A percentile compares a stretch with the other conserved stretches of the same genome.
These are phyloP conservation scores for Aphelenchoides besseyi DNA, from an alignment of 1,140 invertebrate genomes.

Conservation along the genomic window DNA sequence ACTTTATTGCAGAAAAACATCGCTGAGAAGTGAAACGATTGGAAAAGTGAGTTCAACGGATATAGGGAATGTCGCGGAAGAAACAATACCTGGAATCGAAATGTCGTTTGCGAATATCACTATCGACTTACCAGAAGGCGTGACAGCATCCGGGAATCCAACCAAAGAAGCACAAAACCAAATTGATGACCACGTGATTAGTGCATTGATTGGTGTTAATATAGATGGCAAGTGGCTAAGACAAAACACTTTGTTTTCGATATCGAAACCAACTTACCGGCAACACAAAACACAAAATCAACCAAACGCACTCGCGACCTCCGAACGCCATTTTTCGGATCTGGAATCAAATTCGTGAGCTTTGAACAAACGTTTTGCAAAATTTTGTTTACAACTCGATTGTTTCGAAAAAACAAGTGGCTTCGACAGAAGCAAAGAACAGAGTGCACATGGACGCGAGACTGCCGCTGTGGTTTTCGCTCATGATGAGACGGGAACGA, in stretches of 20 bases:
- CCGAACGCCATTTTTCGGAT: not conserved
- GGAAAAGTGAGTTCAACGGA: not conserved
- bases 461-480: no score
- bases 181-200: not conserved
- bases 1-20: no score
- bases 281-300: not conserved
- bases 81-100: not conserved
- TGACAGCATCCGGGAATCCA: not conserved
- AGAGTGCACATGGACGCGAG: no score
- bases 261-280: not conserved
- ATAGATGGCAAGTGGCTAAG: not conserved
- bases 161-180: not conserved
- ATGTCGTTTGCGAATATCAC: not conserved
- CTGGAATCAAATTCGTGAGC: no score
- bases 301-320: not conserved
- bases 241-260: not conserved
- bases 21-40: no score
- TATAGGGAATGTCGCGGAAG: not conserved
- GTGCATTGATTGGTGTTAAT: not conserved
- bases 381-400: no score
- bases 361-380: no score
- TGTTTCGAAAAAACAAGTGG: no score
- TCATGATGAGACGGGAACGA: no score
- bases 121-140: not conserved
- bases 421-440: no score